Evolutionary conservation across 2,113 vertebrate species (phyloP).

Genomic region (Apteryx mantelli): DNA sequence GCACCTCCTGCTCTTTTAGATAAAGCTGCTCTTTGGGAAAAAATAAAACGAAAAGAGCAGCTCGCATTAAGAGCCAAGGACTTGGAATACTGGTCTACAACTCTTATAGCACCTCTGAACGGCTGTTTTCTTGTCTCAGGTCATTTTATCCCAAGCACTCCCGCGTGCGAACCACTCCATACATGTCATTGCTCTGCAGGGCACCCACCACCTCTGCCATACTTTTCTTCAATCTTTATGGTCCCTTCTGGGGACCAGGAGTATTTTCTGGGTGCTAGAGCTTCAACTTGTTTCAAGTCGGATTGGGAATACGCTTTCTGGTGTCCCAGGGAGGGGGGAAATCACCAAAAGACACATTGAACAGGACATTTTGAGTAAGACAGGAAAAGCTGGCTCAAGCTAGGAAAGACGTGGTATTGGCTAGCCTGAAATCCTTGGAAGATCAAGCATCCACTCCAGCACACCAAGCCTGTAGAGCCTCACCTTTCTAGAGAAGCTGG

Average conservation of each 20-base stretch:
- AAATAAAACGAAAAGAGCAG: fast-evolving
- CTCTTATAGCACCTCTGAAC: not conserved
- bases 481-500: not conserved
- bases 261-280: not conserved
- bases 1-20: fast-evolving
- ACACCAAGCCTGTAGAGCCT: not conserved
- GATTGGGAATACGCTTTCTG: not conserved
- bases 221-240: not conserved
- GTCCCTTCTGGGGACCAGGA: not conserved
- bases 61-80: not conserved
- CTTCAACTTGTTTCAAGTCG: not conserved
- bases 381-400: not conserved
- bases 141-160: not conserved
- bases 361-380: not conserved
- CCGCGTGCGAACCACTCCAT: not conserved
- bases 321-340: too few species aligned
- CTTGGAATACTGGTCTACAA: fast-evolving
- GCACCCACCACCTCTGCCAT: not conserved
- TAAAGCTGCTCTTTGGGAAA: not conserved
- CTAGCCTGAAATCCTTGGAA: not conserved
- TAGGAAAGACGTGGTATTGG: not conserved
- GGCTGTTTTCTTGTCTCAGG: not conserved
- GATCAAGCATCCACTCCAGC: not conserved
- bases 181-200: not conserved
- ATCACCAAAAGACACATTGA: not conserved